A percentile compares a stretch with the other conserved stretches of the same genome.
Evolutionary conservation across 2,888 invertebrate genomes (phyloP).

Genomic region (Zele albiditarsus): DNA sequence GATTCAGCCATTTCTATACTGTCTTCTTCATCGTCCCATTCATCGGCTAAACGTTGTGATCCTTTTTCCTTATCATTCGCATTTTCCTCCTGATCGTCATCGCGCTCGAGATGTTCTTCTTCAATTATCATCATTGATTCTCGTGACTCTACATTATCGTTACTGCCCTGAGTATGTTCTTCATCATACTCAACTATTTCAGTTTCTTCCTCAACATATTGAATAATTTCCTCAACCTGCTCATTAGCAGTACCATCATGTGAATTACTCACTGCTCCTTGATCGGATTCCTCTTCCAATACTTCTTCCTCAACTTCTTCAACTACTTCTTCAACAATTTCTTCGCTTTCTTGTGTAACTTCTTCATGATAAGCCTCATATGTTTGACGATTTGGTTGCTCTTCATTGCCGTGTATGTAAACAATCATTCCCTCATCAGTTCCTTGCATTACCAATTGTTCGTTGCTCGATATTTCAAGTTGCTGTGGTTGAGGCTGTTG

Average conservation of each 20-base stretch:
- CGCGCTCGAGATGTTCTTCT: slow-evolving; percentile 63
- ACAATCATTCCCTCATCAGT: slow-evolving; percentile 67
- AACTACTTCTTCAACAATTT: slow-evolving; percentile 50
- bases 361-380: slow-evolving; percentile 53
- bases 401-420: slow-evolving; percentile 65
- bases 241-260: slow-evolving; percentile 46
- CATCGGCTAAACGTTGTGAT: slow-evolving; percentile 55
- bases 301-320: slow-evolving; percentile 68
- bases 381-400: slow-evolving; percentile 53
- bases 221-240: slow-evolving; percentile 65
- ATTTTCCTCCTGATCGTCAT: slow-evolving; percentile 45
- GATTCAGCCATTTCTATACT: slow-evolving; percentile 53
- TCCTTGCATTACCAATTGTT: slow-evolving; percentile 67
- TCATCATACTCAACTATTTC: slow-evolving; percentile 70
- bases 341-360: slow-evolving; percentile 50
- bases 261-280: slow-evolving; percentile 48
- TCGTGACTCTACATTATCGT: slow-evolving; percentile 63
- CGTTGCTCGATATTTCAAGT: slow-evolving; percentile 61
- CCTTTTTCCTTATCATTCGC: slow-evolving; percentile 44
- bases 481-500: slow-evolving; percentile 63
- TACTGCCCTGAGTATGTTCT: slow-evolving; percentile 63
- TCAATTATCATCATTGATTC: slow-evolving; percentile 67
- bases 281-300: slow-evolving; percentile 54
- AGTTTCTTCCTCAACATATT: slow-evolving; percentile 71
- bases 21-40: slow-evolving; percentile 64